Conservation (phyloP, 2,113 vertebrate genomes). For the Ceyx margarethae region DNA sequence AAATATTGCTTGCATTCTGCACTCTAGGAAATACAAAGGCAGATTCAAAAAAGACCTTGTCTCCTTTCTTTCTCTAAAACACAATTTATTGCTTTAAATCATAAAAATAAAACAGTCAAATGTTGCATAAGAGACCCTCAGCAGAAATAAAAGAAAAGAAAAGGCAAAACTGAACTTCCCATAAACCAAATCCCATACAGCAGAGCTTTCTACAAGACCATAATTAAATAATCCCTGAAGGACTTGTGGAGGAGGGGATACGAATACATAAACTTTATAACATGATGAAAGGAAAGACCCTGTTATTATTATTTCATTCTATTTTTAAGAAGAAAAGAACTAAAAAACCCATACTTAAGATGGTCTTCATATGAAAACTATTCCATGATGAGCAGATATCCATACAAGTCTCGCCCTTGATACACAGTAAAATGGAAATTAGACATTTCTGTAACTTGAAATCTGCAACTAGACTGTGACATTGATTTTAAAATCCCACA, state of each 20-base stretch:
- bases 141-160: conserved; percentile 61
- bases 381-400: neutral
- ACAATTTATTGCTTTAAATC: conserved; percentile 68
- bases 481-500: neutral
- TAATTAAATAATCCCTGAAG: conserved; percentile 68
- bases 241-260: conserved; percentile 51
- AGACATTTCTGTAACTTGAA: neutral
- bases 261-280: conserved; percentile 59
- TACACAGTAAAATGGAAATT: neutral
- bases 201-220: conserved; percentile 61
- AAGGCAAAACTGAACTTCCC: conserved; percentile 57
- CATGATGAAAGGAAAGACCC: conserved; percentile 58
- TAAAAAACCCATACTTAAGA: neutral
- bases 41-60: conserved; percentile 61
- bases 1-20: conserved; percentile 67
- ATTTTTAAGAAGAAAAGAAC: conserved; percentile 32
- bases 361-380: neutral
- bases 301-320: conserved; percentile 27
- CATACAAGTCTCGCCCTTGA: neutral
- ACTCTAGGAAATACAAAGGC: conserved; percentile 64
- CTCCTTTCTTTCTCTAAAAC: conserved; percentile 58
- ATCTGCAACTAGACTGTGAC: neutral
- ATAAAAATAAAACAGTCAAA: conserved; percentile 69
- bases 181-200: conserved; percentile 65
- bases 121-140: conserved; percentile 64